A percentile compares a stretch with the other conserved stretches of the same genome.
phyloP scores from a whole-genome alignment of 2,113 vertebrate genomes.

The Apteryx owenii region DNA sequence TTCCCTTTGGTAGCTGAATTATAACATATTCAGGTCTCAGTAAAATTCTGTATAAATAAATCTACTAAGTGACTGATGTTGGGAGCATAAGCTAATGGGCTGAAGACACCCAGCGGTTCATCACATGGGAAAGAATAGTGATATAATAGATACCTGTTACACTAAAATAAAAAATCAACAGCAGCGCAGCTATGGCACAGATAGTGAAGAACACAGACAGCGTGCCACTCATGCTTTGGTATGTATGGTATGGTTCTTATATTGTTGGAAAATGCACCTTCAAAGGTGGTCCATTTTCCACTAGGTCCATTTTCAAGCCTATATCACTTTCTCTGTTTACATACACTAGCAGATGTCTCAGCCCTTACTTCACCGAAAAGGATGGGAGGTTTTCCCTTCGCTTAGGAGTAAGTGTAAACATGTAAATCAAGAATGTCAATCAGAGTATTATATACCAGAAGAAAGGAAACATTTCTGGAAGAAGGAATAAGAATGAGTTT shows the following conservation, averaged over 20 bases:
- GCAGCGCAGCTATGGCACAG: rapidly evolving
- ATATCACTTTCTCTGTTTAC: neutral
- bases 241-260: neutral
- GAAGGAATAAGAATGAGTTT: neutral
- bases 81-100: neutral
- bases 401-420: rapidly evolving
- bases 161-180: neutral
- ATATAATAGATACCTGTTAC: neutral
- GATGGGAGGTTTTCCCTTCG: neutral
- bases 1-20: neutral
- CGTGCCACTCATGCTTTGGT: rapidly evolving
- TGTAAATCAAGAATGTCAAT: neutral
- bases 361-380: neutral
- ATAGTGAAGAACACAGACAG: no score
- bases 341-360: neutral
- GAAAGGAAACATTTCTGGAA: neutral
- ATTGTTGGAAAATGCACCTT: no score
- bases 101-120: neutral
- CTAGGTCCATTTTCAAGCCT: neutral
- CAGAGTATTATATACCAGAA: neutral
- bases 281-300: rapidly evolving
- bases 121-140: rapidly evolving
- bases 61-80: no score
- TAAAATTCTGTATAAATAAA: neutral
- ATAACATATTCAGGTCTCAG: rapidly evolving